phyloP scores from a whole-genome alignment of 2,113 vertebrate genomes.

The Neomonachus schauinslandi region DNA sequence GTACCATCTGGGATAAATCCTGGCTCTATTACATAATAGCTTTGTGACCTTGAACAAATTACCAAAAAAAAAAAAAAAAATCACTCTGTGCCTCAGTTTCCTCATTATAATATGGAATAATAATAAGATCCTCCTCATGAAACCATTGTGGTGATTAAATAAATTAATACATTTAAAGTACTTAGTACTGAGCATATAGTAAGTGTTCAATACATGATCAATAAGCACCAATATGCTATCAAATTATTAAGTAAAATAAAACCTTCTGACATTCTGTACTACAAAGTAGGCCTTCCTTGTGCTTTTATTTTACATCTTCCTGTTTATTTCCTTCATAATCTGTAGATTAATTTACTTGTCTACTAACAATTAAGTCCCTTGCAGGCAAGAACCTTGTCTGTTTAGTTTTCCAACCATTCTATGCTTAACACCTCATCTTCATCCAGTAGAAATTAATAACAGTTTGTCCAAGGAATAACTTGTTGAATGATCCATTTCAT shows the following conservation, averaged over 20 bases:
- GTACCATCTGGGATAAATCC: neutral
- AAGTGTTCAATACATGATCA: neutral
- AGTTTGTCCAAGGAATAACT: neutral
- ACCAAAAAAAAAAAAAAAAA: neutral
- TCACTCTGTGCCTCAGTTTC: neutral
- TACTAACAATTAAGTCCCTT: neutral
- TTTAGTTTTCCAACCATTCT: neutral
- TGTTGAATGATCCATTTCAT: neutral
- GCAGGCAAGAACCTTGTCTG: neutral
- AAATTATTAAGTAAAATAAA: constrained; percentile 32
- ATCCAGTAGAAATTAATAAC: neutral
- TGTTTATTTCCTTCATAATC: neutral
- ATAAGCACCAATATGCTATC: neutral
- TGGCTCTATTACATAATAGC: neutral
- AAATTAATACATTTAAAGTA: neutral
- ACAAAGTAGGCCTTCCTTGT: neutral
- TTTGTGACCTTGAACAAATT: neutral
- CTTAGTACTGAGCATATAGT: neutral
- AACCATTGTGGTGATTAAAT: neutral
- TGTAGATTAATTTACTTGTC: neutral
- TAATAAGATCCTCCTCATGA: neutral
- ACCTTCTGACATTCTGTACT: neutral
- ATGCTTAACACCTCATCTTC: neutral
- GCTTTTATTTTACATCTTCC: neutral
- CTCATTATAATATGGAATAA: neutral